Evolutionary conservation across 2,888 invertebrate genomes (phyloP).

Genomic region (Ophonus ardosiacus): DNA sequence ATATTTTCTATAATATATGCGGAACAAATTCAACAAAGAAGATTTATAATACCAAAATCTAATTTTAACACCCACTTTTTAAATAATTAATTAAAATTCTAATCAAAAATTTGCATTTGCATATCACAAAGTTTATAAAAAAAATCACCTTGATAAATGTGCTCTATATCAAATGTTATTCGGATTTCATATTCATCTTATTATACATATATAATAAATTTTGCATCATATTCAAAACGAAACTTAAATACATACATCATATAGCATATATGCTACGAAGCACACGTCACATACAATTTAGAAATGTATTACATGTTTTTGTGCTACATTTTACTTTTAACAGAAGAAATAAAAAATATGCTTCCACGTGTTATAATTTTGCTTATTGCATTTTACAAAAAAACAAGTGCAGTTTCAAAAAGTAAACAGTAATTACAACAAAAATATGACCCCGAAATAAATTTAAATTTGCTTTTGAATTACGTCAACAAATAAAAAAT

Average conservation of each 20-base stretch:
- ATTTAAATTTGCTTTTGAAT: constrained; percentile 38
- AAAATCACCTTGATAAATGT: constrained; percentile 55
- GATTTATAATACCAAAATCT: neutral
- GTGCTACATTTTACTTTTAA: too few species aligned
- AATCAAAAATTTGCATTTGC: constrained; percentile 33
- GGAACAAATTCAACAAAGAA: constrained; percentile 7
- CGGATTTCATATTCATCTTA: neutral
- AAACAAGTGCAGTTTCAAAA: neutral
- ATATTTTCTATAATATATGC: neutral
- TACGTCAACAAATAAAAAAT: constrained; percentile 53
- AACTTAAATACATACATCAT: neutral
- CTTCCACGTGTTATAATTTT: neutral
- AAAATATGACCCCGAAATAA: constrained; percentile 42
- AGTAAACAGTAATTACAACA: neutral
- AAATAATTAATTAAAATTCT: constrained; percentile 8
- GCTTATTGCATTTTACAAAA: neutral
- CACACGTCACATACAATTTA: neutral
- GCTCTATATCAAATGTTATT: constrained; percentile 8
- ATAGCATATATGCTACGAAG: neutral
- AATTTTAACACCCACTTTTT: neutral
- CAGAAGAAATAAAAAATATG: neutral
- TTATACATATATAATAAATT: neutral
- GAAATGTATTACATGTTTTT: neutral
- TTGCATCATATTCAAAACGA: neutral
- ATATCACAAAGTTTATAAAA: constrained; percentile 37